These are phyloP conservation scores for Lates japonicus DNA, from an alignment of 2,797 vertebrate species.

Conservation along the genomic window DNA sequence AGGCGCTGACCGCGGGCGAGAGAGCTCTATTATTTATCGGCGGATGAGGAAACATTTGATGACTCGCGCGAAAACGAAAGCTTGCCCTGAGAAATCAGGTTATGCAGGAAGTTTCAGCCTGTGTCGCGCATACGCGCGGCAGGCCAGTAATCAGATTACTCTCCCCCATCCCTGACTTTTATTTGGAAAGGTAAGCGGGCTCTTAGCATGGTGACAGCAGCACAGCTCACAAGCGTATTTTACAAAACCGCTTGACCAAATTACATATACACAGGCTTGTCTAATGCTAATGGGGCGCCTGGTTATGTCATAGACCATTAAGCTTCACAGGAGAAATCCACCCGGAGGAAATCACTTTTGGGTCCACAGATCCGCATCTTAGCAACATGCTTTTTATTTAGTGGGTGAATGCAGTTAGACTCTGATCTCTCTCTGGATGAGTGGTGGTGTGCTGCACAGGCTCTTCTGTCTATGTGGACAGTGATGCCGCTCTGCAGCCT, in stretches of 20 bases:
- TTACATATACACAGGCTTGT: not conserved
- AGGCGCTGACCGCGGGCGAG: not conserved
- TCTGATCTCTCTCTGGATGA: conserved; percentile 46
- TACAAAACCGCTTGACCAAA: not conserved
- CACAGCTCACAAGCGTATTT: not conserved
- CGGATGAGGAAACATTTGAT: not conserved
- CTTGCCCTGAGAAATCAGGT: not conserved
- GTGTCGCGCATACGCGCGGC: not conserved
- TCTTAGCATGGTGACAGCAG: not conserved
- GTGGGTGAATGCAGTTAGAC: not conserved
- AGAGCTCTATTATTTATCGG: not conserved
- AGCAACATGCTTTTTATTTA: too few species aligned
- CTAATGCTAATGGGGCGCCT: too few species aligned
- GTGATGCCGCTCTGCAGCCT: conserved; percentile 10
- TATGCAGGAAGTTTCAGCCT: not conserved
- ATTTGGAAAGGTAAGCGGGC: not conserved
- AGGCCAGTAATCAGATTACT: not conserved
- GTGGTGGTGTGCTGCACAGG: not conserved
- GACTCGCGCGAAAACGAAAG: too few species aligned
- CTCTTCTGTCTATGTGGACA: conserved; percentile 17
- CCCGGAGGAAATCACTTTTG: not conserved
- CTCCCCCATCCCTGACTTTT: too few species aligned
- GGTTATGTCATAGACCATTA: too few species aligned
- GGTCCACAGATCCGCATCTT: not conserved
- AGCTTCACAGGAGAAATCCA: not conserved